phyloP scores from a whole-genome alignment of 2,797 vertebrate genomes.

The Florisuga fusca region DNA sequence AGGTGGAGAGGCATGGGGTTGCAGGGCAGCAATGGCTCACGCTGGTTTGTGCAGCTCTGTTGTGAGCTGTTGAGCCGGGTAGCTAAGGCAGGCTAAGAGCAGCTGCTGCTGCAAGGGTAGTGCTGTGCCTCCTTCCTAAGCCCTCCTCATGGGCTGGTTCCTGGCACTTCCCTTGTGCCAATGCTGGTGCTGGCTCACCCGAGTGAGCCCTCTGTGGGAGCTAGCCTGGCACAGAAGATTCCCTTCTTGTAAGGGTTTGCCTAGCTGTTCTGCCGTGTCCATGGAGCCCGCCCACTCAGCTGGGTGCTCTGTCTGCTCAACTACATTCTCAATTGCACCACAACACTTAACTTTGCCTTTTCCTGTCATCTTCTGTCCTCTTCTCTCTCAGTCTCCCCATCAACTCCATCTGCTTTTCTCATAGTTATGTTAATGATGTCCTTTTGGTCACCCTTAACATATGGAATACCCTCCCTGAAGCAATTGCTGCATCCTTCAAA shows the following conservation, averaged over 20 bases:
- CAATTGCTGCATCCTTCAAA: constrained; percentile 2
- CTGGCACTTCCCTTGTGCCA: neutral
- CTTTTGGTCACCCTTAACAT: constrained; percentile 25
- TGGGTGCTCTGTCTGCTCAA: neutral
- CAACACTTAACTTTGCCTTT: neutral
- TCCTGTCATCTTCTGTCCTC: neutral
- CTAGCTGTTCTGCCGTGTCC: neutral
- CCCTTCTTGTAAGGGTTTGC: neutral
- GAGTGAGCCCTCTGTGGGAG: neutral
- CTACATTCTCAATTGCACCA: neutral
- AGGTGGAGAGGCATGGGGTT: fast-evolving
- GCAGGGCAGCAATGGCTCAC: neutral
- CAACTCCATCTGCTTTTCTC: constrained; percentile 28
- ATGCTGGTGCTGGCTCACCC: neutral
- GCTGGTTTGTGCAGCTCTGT: neutral
- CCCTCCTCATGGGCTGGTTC: neutral
- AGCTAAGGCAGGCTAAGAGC: neutral
- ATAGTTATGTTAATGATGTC: neutral
- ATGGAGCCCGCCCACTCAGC: neutral
- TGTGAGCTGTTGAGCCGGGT: neutral
- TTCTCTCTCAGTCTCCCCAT: neutral
- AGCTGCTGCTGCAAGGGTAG: neutral
- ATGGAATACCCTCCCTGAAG: constrained; percentile 7
- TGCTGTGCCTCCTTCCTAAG: neutral
- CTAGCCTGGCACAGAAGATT: neutral